A percentile compares a stretch with the other conserved stretches of the same genome.
phyloP scores from a whole-genome alignment of 2,888 invertebrate genomes.

The Limnephilus lunatus region DNA sequence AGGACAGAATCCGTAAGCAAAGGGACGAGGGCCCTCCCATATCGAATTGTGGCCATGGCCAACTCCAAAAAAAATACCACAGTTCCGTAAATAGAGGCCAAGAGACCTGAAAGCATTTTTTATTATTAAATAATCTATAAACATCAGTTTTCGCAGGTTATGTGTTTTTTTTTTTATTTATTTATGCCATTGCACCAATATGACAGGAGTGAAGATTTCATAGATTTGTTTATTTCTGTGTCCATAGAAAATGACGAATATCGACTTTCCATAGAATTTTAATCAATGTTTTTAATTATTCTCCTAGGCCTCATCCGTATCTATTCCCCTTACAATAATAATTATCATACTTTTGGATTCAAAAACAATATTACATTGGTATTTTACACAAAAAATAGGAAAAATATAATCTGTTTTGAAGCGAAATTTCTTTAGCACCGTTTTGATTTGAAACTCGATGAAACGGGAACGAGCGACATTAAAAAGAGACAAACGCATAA shows the following conservation, averaged over 20 bases:
- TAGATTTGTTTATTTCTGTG: not conserved
- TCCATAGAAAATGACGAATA: not conserved
- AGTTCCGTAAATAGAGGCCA: not conserved
- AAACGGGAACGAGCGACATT: too few relatives aligned
- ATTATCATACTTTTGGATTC: too few relatives aligned
- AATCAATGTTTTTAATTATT: too few relatives aligned
- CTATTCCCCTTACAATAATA: too few relatives aligned
- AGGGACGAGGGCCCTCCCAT: conserved; percentile 31
- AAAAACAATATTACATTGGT: too few relatives aligned
- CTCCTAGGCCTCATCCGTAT: too few relatives aligned
- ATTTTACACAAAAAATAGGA: too few relatives aligned
- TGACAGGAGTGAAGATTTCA: not conserved
- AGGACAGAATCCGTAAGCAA: conserved; percentile 27
- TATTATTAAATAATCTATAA: not conserved
- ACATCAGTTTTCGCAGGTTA: not conserved
- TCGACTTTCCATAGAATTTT: not conserved
- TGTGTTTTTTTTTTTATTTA: not conserved
- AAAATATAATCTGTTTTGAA: too few relatives aligned
- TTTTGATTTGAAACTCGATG: too few relatives aligned
- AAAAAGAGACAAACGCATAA: too few relatives aligned
- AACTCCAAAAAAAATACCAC: not conserved
- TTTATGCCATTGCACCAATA: not conserved
- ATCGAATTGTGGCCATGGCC: not conserved
- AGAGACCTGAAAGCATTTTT: not conserved
- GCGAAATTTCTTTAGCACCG: too few relatives aligned